Conservation (phyloP, 2,797 vertebrate genomes). For the Lates japonicus region DNA sequence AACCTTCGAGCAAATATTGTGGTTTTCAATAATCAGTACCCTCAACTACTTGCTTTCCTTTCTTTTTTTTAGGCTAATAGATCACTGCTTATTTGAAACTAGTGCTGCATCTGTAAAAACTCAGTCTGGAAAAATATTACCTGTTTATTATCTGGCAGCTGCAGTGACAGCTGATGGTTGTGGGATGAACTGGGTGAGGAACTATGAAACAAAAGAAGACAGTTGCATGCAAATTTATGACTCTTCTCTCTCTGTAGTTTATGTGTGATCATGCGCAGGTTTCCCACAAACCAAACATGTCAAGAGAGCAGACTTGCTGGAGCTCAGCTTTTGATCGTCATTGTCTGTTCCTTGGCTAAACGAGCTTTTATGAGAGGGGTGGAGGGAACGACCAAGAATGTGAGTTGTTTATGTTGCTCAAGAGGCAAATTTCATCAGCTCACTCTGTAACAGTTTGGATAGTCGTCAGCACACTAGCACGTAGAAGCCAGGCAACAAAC, state of each 20-base stretch:
- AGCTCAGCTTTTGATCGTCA: conserved; percentile 53
- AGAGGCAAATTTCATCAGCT: conserved; percentile 49
- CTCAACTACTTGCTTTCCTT: background rate
- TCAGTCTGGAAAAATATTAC: background rate
- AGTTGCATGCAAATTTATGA: conserved; percentile 17
- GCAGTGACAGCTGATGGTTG: conserved; percentile 29
- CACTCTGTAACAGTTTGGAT: conserved; percentile 48
- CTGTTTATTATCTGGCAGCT: conserved; percentile 32
- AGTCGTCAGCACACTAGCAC: conserved; percentile 15
- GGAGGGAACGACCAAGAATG: background rate
- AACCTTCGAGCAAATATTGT: background rate
- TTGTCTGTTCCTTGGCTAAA: conserved; percentile 47
- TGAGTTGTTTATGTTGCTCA: conserved; percentile 52
- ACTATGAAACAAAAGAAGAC: conserved; percentile 38
- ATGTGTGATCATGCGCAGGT: conserved; percentile 40
- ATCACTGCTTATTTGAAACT: conserved; percentile 10
- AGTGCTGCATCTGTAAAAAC: conserved; percentile 3
- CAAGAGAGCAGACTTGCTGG: conserved; percentile 30
- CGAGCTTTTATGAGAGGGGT: conserved; percentile 28
- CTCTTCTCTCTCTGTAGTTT: conserved; percentile 7
- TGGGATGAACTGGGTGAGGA: conserved; percentile 28
- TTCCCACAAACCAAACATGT: conserved; percentile 50
- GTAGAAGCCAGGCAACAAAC: conserved; percentile 26
- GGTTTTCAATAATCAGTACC: background rate
- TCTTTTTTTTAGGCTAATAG: conserved; percentile 5